Base-by-base conservation (phyloP, 2,888 invertebrate genomes). In the Tricholauxania praeusta region DNA sequence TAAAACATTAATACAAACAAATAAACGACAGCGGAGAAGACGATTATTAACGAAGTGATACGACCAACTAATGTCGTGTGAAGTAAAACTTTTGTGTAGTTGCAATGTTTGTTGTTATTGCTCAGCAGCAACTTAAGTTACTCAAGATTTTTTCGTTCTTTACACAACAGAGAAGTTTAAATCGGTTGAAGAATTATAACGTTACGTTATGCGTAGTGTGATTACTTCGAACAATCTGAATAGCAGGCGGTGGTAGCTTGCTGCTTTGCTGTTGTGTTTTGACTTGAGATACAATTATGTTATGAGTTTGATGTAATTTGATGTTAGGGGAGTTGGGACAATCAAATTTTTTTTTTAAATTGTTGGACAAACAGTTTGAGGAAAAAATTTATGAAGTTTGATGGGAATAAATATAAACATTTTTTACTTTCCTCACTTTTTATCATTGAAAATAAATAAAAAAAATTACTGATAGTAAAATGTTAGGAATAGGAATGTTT, bases 21-120 rank as follows among this genome's bases (percentile, higher is more conserved):
- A 28, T 60, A 66, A 66, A 48, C 72, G 39, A 1, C 10, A 39
- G 39, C 39, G 7, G 39, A 39, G 39, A 39, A 39, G 39, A 39
- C 39, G 72, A 66, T 66, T 57, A 60, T 66, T 66, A 66, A 72
- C 72, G 72, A 72, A 72, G 66, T 72, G 72, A 72, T 60, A 60
- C 66, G 72, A 72, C 52, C 32, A 52, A 53, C 52, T 53, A 62
- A 60, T 67, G 51, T 66, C 49, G 48, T 49, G 66, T 66, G 66
- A 66, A 57, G 17, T 47, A 19, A 49, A 19, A 59, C 59, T 69
- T 19, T 17, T 48, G 12, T 14, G 4, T 67, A 12, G n/a, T 67
- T 62, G 47, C 17, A 12, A 19, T 51, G 22, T 14, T 48, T 64
- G 55, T 55, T 64, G 53, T 51, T 39, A 53, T 63, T 63, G 63